Percentiles rank a stretch among this genome's conserved stretches.
Evolutionary conservation across 2,888 invertebrate species (phyloP).

Genomic region (Flabesymbios commensalis): DNA sequence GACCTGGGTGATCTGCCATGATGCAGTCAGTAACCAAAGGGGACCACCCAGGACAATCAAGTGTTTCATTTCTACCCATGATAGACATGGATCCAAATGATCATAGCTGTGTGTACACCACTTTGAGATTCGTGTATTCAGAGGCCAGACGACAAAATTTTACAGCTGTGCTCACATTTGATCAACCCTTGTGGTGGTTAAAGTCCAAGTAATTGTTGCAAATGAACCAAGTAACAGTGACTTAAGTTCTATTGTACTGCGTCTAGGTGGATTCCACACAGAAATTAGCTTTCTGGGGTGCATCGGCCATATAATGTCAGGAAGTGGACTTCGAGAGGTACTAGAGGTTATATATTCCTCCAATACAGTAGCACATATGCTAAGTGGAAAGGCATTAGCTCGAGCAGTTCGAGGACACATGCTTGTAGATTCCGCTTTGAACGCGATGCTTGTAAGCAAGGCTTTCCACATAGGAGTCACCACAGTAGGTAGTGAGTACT

Average conservation of each 20-base stretch:
- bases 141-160: too few species aligned
- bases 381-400: conserved; percentile 31
- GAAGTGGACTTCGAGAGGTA: conserved; percentile 33
- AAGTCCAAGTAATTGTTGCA: conserved; percentile 22
- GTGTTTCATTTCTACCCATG: too few species aligned
- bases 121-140: too few species aligned
- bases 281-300: conserved; percentile 36
- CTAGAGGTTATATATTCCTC: conserved; percentile 28
- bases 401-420: conserved; percentile 34
- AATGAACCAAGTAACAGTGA: conserved; percentile 14
- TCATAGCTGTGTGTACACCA: too few species aligned
- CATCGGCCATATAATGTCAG: conserved; percentile 36
- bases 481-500: neutral
- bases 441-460: conserved; percentile 23
- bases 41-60: too few species aligned
- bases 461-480: neutral
- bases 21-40: too few species aligned
- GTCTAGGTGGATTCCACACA: conserved; percentile 29
- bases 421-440: conserved; percentile 23
- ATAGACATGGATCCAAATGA: too few species aligned
- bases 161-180: too few species aligned
- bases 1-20: too few species aligned
- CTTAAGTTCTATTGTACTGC: conserved; percentile 20
- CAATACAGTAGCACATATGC: conserved; percentile 31
- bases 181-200: conserved; percentile 37